A percentile compares a stretch with the other conserved stretches of the same genome.
Evolutionary conservation across 2,888 invertebrate genomes (phyloP).

Genomic region (Alloscopus bannaensis): DNA sequence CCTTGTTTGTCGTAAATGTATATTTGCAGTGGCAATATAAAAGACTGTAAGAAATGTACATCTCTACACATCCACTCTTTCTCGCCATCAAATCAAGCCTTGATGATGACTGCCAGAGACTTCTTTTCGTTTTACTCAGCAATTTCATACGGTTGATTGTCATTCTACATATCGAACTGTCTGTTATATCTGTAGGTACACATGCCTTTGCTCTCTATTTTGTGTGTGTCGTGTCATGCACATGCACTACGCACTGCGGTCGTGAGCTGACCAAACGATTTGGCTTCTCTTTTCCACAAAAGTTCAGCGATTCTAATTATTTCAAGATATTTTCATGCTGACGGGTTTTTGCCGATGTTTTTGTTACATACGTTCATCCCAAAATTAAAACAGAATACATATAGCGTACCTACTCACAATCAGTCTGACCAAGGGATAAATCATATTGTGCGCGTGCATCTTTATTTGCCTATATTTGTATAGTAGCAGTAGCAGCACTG

Average conservation of each 20-base stretch:
- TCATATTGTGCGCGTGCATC: too few relatives aligned
- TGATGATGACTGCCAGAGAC: too few relatives aligned
- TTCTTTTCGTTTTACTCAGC: too few relatives aligned
- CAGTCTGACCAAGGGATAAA: too few relatives aligned
- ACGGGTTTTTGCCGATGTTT: conserved; percentile 1
- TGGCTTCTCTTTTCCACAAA: conserved; percentile 29
- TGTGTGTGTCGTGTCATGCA: conserved; percentile 45
- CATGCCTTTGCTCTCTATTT: conserved; percentile 54
- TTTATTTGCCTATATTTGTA: too few relatives aligned
- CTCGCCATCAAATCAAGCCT: too few relatives aligned
- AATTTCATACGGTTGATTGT: conserved; percentile 44
- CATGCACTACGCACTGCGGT: conserved; percentile 36
- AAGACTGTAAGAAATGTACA: too few relatives aligned
- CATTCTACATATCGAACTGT: conserved; percentile 43
- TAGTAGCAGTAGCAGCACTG: too few relatives aligned
- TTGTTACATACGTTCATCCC: neutral
- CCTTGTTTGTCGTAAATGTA: conserved; percentile 45
- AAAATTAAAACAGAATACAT: neutral
- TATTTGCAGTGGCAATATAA: too few relatives aligned
- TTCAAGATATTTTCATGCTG: conserved; percentile 31
- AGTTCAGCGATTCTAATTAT: conserved; percentile 41
- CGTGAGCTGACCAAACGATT: conserved; percentile 37
- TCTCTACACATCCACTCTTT: too few relatives aligned
- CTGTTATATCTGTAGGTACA: too few relatives aligned
- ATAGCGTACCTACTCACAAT: neutral